These are phyloP conservation scores for Cryptus viduatorius DNA, from an alignment of 2,888 invertebrate species.

Conservation along the genomic window DNA sequence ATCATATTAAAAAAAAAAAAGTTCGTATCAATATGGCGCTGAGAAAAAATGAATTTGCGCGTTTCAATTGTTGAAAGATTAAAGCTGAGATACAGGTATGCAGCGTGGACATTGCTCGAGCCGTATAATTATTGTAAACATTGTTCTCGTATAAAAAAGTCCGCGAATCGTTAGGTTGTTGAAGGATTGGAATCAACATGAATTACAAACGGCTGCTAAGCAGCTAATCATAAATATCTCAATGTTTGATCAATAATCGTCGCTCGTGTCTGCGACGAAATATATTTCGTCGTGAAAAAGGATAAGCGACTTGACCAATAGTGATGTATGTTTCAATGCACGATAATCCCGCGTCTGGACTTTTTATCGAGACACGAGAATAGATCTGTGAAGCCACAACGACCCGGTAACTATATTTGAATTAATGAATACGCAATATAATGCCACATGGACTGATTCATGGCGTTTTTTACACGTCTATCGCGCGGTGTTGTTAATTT, in stretches of 20 bases:
- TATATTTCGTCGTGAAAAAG: conserved; percentile 5
- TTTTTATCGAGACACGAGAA: conserved; percentile 30
- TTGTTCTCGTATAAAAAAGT: too few relatives aligned
- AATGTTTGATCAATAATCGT: background rate
- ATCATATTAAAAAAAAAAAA: too few relatives aligned
- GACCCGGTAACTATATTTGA: conserved; percentile 20
- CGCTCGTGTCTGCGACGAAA: background rate
- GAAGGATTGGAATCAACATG: background rate
- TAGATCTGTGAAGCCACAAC: conserved; percentile 13
- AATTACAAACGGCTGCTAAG: background rate
- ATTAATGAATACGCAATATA: conserved; percentile 44
- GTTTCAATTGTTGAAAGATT: too few relatives aligned
- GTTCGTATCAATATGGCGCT: too few relatives aligned
- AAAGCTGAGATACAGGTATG: too few relatives aligned
- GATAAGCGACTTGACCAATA: conserved; percentile 8
- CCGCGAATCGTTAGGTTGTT: too few relatives aligned
- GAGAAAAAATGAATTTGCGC: too few relatives aligned
- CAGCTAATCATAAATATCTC: background rate
- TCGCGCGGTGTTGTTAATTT: conserved; percentile 20
- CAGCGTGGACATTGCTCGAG: too few relatives aligned
- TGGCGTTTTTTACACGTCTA: conserved; percentile 14
- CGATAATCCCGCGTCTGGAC: conserved; percentile 28
- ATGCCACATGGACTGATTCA: background rate
- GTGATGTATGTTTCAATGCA: conserved; percentile 35
- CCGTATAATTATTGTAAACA: too few relatives aligned